Percentiles rank a stretch among this genome's conserved stretches.
Conservation (phyloP, 2,888 invertebrate species). For the Nemotelus nigrinus region DNA sequence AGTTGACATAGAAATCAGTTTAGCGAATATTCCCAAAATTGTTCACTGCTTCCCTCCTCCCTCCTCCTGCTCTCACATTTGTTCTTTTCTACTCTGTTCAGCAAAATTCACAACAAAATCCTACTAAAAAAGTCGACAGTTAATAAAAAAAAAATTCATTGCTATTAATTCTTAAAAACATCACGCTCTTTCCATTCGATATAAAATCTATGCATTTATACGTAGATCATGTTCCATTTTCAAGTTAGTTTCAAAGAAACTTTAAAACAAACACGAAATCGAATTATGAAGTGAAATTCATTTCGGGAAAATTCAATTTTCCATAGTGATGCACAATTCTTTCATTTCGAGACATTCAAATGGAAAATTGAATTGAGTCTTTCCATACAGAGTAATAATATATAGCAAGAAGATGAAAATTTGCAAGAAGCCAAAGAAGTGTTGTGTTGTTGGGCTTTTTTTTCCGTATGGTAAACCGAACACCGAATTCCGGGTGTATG, state of each 20-base stretch:
- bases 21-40: too few relatives aligned
- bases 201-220: too few relatives aligned
- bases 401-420: not conserved
- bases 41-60: too few relatives aligned
- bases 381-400: slow-evolving; percentile 19
- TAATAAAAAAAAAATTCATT: too few relatives aligned
- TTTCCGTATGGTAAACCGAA: not conserved
- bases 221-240: too few relatives aligned
- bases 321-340: slow-evolving; percentile 41
- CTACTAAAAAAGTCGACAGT: too few relatives aligned
- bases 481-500: not conserved
- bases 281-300: slow-evolving; percentile 16
- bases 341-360: slow-evolving; percentile 36
- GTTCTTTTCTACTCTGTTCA: too few relatives aligned
- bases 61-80: too few relatives aligned
- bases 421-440: not conserved
- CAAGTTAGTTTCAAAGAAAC: not conserved
- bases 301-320: slow-evolving; percentile 26
- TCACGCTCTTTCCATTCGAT: too few relatives aligned
- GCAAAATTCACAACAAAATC: too few relatives aligned
- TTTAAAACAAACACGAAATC: not conserved
- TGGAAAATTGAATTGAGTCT: slow-evolving; percentile 40
- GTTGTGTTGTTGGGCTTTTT: not conserved
- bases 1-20: too few relatives aligned
- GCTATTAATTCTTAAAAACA: too few relatives aligned